Base-by-base conservation (phyloP, 37 sponge, comb jelly and placozoan genomes). In the Ianthella basta region DNA sequence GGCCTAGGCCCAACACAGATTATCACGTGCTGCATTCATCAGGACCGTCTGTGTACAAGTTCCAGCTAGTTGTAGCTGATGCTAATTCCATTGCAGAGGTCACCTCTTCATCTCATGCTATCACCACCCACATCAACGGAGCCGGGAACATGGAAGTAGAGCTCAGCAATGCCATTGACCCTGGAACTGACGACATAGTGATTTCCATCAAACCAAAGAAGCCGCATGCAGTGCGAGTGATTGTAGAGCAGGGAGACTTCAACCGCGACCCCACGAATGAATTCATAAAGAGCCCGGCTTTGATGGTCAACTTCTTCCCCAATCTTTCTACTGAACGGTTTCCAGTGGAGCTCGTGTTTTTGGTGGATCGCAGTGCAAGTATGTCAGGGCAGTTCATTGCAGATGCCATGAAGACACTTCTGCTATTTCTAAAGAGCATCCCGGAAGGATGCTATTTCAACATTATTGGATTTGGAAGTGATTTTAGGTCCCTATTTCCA, bases 331-430 rank as follows among this genome's bases (percentile, higher is more conserved):
- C 67, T 33, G 82, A 90, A n/a, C n/a, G 59, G 84, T 70, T 36
- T 64, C 87, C 2, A 79, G 94, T 56, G n/a, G 94, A 94, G 86
- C 88, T 88, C 35, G 60, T 93, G 6, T 93, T 93, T 39, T 61
- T 93, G 21, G 82, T 93, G 39, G 91, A 94, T 40, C 82, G 88
- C 24, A 94, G 94, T 83, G 94, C 91, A 15, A 90, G 91, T 72
- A 94, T 94, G 94, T 63, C 84, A 18, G 90, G 94, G 0, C 3
- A 33, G 0, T 83, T 61, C 80, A 94, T 94, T 55, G 21, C 13
- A 20, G 85, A 88, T 59, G 91, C 91, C 0, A 60, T 75, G 16
- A 88, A 94, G 53, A 90, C 94, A 4, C 86, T 94, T 23, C 63
- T 85, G 38, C 67, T 94, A 37, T 90, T 94, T 79, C 88, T 94